A percentile compares a stretch with the other conserved stretches of the same genome.
Evolutionary conservation across 2,888 invertebrate species (phyloP).

Genomic region (Trachelus tabidus): DNA sequence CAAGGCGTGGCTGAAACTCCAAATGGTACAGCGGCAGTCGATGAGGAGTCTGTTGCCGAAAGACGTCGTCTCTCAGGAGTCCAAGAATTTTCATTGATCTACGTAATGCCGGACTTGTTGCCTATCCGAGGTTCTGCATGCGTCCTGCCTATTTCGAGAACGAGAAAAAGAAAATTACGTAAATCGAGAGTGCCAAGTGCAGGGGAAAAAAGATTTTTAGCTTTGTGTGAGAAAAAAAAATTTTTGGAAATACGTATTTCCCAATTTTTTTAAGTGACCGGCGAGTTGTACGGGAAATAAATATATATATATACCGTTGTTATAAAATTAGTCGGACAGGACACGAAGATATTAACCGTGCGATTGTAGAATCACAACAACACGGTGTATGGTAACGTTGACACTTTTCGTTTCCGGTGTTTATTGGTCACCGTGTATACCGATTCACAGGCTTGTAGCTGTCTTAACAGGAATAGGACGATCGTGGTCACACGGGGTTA

Average conservation of each 20-base stretch:
- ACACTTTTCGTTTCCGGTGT: conserved; percentile 59
- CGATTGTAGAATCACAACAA: conserved; percentile 34
- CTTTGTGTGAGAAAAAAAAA: too few species aligned
- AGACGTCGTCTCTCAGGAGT: conserved; percentile 33
- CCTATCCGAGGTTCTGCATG: background rate
- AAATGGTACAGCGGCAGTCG: conserved; percentile 20
- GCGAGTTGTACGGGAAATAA: background rate
- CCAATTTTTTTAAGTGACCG: background rate
- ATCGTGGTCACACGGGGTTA: too few species aligned
- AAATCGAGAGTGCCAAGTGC: background rate
- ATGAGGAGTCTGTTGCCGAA: conserved; percentile 39
- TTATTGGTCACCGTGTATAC: conserved; percentile 43
- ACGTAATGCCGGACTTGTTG: conserved; percentile 25
- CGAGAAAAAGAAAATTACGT: conserved; percentile 5
- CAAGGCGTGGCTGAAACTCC: conserved; percentile 49
- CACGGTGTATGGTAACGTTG: conserved; percentile 55
- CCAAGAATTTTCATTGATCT: conserved; percentile 35
- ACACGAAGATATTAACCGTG: conserved; percentile 6
- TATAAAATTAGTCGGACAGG: background rate
- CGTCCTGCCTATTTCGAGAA: background rate
- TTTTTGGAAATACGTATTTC: too few species aligned
- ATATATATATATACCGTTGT: background rate
- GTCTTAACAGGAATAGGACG: too few species aligned
- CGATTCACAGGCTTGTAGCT: background rate
- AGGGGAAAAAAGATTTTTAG: background rate